Evolutionary conservation across 2,888 invertebrate genomes (phyloP), one percentile per base, ranked within the genome.

Genomic region (Alviniconcha strummeri): DNA sequence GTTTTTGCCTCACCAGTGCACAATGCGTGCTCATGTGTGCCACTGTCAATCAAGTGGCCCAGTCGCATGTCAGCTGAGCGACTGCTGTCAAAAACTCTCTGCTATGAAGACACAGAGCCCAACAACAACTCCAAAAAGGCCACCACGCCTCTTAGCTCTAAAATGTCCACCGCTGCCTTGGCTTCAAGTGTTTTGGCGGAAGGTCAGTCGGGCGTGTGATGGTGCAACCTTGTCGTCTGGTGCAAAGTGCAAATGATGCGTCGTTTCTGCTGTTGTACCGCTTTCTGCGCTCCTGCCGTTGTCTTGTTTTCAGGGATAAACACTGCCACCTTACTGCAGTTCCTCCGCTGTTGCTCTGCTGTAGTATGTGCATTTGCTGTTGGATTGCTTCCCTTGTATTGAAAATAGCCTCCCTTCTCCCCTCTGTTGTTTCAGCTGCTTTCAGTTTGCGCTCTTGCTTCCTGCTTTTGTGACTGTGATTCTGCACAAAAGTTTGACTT

Each of bases 21-120:
- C 84, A 87, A 88, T 86, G 86, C 88, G 80, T 88, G 88, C 86
- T 78, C 82, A 69, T 88, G 88, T 85, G 71, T 88, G 80, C 88
- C 88, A 54, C 81, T 67, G 13, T 67, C 82, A 64, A 52, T 69
- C 77, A 77, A 67, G 19, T 82, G 86, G 84, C 87, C 86, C 74
- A 84, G 84, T 77, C 85, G 84, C 72, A 83, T 84, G 60, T 78
- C 86, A 56, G 86, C 88, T 19, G 86, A 87, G 81, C 85, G 83
- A 79, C 86, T 87, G 75, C 82, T 87, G 79, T 84, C 85, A 79
- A 88, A 86, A 86, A 86, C 86, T 15, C 71, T 87, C 54, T 88
- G 87, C 85, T 84, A 83, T 57, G 87, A 86, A 72, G 72, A 81
- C 78, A 60, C 74, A 64, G 88, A 88, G 83, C 87, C 85, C 19